A percentile compares a stretch with the other conserved stretches of the same genome.
These are phyloP conservation scores for Diplosoma virens DNA, from an alignment of 23 tunicate species.

Conservation along the genomic window DNA sequence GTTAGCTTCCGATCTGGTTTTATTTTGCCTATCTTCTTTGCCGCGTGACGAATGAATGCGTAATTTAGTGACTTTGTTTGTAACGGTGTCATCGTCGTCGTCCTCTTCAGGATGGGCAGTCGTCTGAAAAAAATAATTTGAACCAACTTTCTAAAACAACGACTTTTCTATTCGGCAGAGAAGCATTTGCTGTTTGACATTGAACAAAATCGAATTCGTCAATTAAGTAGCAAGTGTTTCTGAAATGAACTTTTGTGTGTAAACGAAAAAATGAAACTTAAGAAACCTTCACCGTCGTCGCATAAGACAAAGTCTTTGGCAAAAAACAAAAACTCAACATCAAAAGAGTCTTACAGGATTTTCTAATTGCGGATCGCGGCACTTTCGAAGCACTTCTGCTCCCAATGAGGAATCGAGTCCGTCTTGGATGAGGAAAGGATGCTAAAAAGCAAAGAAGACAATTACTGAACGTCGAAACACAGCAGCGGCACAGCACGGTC, in stretches of 20 bases:
- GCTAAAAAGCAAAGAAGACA: constrained; percentile 30
- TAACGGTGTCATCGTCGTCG: constrained; percentile 57
- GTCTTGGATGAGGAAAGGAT: constrained; percentile 78
- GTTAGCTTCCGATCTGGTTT: constrained; percentile 80
- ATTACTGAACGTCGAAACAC: too few relatives aligned
- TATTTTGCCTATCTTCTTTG: constrained; percentile 59
- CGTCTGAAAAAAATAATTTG: constrained; percentile 13
- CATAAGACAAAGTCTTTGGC: too few relatives aligned
- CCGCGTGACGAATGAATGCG: constrained; percentile 54
- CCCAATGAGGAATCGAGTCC: constrained; percentile 67
- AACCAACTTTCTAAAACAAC: too few relatives aligned
- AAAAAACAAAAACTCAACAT: too few relatives aligned
- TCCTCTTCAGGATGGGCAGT: constrained; percentile 36
- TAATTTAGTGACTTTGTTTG: constrained; percentile 27
- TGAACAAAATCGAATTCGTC: too few relatives aligned
- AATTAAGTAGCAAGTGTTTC: too few relatives aligned
- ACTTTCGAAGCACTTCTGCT: constrained; percentile 60
- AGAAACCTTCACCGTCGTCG: too few relatives aligned
- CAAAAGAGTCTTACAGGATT: constrained; percentile 35
- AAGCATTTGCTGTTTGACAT: too few relatives aligned
- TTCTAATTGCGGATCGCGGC: constrained; percentile 60
- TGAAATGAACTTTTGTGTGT: too few relatives aligned
- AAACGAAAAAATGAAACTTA: too few relatives aligned
- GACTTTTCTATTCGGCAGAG: too few relatives aligned
- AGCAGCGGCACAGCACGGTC: too few relatives aligned